Percentiles rank a stretch among this genome's conserved stretches.
These are phyloP conservation scores for Notarius quadriscutis DNA, from an alignment of 2,113 vertebrate species.

Conservation along the genomic window DNA sequence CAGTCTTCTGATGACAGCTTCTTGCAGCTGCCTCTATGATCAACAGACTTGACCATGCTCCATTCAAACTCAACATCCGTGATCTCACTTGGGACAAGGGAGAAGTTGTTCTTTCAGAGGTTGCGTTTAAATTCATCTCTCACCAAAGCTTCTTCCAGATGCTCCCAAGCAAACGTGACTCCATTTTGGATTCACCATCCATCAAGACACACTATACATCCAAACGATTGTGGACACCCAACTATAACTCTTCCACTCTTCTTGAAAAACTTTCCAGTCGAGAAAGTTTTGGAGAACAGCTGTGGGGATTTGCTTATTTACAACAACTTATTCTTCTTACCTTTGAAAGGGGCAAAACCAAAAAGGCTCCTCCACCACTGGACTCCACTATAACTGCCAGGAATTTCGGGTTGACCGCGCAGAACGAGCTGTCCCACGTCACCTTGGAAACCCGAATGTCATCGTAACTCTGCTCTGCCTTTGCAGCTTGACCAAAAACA, in stretches of 20 bases:
- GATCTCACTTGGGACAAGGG: background rate
- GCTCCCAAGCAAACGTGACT: background rate
- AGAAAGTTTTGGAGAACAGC: background rate
- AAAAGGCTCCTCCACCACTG: conserved; percentile 90
- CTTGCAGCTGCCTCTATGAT: background rate
- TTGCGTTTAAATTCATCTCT: background rate
- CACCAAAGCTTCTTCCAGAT: background rate
- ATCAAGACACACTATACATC: background rate
- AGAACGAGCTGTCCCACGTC: conserved; percentile 98
- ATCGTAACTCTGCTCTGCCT: conserved; percentile 92
- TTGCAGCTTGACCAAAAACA: conserved; percentile 92
- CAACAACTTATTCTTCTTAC: conserved; percentile 67
- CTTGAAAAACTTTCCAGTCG: background rate
- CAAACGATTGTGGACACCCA: background rate
- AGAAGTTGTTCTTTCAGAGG: background rate
- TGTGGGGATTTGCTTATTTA: background rate
- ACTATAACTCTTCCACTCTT: background rate
- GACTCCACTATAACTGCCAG: conserved; percentile 94
- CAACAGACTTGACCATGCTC: background rate
- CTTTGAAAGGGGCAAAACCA: conserved; percentile 89
- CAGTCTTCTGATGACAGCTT: background rate
- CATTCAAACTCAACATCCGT: no score
- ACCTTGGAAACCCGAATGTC: conserved; percentile 98
- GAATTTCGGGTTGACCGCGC: conserved; percentile 95
- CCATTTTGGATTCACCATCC: background rate